Conservation (phyloP, 2,888 invertebrate species). For the Caenorhabditis wallacei region DNA sequence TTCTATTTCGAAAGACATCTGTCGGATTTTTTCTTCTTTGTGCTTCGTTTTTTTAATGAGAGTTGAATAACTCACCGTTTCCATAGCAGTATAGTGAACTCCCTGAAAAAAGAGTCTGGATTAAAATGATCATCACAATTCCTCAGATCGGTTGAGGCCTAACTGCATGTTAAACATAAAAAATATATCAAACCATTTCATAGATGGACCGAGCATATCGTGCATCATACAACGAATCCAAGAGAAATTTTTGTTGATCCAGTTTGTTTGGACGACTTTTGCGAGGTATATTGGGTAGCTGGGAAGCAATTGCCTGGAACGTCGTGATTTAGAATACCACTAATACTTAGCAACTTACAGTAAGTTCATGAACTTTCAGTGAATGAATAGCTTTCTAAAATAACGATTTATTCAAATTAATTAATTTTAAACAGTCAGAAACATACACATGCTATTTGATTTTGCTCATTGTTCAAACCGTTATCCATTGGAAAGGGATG, state of each 20-base stretch:
- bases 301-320: no score
- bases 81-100: no score
- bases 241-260: conserved; percentile 17
- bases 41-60: no score
- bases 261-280: neutral
- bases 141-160: no score
- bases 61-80: no score
- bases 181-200: conserved; percentile 8
- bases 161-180: no score
- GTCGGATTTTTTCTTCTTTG: no score
- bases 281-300: neutral
- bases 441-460: conserved; percentile 8
- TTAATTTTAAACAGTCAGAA: neutral
- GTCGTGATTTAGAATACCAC: no score
- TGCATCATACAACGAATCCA: conserved; percentile 7
- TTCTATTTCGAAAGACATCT: no score
- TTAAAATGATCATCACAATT: no score
- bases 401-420: neutral
- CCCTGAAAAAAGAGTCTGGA: no score
- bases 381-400: conserved; percentile 23
- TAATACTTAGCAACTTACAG: neutral
- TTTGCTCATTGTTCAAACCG: conserved; percentile 7
- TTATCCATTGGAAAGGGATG: conserved; percentile 15
- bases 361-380: conserved; percentile 16
- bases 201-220: neutral